Conservation (phyloP, 1,140 invertebrate genomes). For the Colletes latitarsis region DNA sequence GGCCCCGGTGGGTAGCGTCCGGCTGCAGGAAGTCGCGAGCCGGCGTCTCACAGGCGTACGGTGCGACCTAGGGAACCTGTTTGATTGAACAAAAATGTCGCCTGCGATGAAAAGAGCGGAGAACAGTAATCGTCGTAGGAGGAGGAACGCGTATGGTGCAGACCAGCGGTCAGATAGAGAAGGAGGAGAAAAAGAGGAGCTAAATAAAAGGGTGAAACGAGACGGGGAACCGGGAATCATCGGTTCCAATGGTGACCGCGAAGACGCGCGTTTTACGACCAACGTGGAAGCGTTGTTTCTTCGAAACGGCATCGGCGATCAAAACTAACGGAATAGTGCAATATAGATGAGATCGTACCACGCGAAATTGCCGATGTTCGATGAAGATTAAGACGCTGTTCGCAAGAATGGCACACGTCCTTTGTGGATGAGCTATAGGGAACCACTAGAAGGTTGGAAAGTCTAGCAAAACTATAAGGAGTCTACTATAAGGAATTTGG, state of each 20-base stretch:
- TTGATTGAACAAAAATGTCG: constrained; percentile 65
- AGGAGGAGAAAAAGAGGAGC: not conserved
- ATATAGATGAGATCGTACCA: constrained; percentile 52
- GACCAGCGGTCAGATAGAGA: not conserved
- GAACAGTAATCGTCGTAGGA: constrained; percentile 30
- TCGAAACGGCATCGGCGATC: not conserved
- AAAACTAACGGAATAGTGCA: not conserved
- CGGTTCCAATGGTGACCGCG: not conserved
- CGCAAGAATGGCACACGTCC: no score
- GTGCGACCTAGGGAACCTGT: constrained; percentile 51
- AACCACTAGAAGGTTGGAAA: no score
- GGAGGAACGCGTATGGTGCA: not conserved
- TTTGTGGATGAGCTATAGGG: no score
- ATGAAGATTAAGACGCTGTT: no score
- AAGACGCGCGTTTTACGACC: no score
- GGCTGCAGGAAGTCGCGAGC: constrained; percentile 57
- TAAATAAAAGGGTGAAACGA: not conserved
- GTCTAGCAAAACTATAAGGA: no score
- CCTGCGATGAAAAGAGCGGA: constrained; percentile 49
- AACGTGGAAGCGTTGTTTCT: not conserved
- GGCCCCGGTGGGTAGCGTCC: constrained; percentile 26
- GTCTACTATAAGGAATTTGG: no score
- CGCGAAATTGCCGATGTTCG: no score
- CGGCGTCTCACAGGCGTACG: constrained; percentile 36
- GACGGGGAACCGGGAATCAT: constrained; percentile 11